These are phyloP conservation scores for Corynorhinus townsendii DNA, from an alignment of 2,113 vertebrate species.

Conservation along the genomic window DNA sequence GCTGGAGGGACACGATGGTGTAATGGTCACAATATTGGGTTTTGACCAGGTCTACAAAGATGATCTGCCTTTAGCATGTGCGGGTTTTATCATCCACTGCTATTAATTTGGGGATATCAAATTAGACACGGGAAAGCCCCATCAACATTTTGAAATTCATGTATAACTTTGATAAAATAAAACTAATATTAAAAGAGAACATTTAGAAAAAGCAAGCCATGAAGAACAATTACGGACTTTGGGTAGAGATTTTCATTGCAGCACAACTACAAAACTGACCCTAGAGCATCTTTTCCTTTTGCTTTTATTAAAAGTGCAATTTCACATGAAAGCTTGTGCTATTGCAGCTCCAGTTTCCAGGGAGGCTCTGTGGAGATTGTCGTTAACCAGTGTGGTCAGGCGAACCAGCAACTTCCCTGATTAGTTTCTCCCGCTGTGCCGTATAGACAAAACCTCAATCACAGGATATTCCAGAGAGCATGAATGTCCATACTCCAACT, in stretches of 20 bases:
- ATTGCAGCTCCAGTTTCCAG: constrained; percentile 55
- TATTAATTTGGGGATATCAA: not conserved
- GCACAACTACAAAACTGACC: not conserved
- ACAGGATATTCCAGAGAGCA: not conserved
- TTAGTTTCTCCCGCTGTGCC: constrained; percentile 55
- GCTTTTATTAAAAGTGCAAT: constrained; percentile 61
- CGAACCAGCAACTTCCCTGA: constrained; percentile 27
- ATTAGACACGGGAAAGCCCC: not conserved
- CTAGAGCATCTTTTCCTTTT: constrained; percentile 34
- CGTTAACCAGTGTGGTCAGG: constrained; percentile 44
- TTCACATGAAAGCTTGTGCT: constrained; percentile 43
- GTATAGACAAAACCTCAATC: constrained; percentile 53
- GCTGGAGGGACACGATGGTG: not conserved
- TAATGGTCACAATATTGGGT: not conserved
- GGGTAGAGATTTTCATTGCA: not conserved
- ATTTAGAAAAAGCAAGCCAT: not conserved
- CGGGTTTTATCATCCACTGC: not conserved
- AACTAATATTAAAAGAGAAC: not conserved
- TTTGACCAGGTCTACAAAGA: not conserved
- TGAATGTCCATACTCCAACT: not conserved
- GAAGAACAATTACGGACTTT: not conserved
- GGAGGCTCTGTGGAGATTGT: constrained; percentile 33
- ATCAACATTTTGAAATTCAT: not conserved
- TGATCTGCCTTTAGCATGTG: not conserved
- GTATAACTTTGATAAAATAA: not conserved